Evolutionary conservation across 1,140 invertebrate species (phyloP).

Genomic region (Muscidifurax raptorellus): DNA sequence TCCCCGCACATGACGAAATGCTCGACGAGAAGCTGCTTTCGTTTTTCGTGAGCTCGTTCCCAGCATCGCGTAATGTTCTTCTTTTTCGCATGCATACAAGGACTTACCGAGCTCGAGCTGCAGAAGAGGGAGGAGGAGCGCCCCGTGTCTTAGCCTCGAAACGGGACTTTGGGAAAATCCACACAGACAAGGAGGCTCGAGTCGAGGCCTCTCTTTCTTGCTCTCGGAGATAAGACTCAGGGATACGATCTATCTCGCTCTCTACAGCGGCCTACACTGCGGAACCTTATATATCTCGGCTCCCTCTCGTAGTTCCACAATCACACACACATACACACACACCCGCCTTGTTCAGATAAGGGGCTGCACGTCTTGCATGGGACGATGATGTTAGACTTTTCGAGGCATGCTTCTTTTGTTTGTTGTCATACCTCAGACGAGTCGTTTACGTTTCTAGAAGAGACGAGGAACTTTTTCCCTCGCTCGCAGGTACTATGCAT

Average conservation of each 20-base stretch:
- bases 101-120: slow-evolving; percentile 38
- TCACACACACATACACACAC: too few relatives aligned
- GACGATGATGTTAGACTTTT: background rate
- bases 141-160: slow-evolving; percentile 20
- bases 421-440: background rate
- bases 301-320: background rate
- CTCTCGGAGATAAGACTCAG: slow-evolving; percentile 20
- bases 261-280: background rate
- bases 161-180: slow-evolving; percentile 49
- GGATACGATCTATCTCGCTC: background rate
- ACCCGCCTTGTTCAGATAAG: too few relatives aligned
- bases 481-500: too few relatives aligned
- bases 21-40: background rate
- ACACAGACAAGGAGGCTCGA: background rate
- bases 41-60: slow-evolving; percentile 29
- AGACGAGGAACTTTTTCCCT: background rate
- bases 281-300: background rate
- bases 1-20: background rate
- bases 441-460: too few relatives aligned
- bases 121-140: slow-evolving; percentile 7
- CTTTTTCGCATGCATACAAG: background rate
- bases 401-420: background rate
- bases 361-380: background rate
- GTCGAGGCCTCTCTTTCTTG: slow-evolving; percentile 26
- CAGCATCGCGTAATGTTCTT: background rate